Conservation (phyloP, 2,888 invertebrate species). For the Sclerodermus sp. region DNA sequence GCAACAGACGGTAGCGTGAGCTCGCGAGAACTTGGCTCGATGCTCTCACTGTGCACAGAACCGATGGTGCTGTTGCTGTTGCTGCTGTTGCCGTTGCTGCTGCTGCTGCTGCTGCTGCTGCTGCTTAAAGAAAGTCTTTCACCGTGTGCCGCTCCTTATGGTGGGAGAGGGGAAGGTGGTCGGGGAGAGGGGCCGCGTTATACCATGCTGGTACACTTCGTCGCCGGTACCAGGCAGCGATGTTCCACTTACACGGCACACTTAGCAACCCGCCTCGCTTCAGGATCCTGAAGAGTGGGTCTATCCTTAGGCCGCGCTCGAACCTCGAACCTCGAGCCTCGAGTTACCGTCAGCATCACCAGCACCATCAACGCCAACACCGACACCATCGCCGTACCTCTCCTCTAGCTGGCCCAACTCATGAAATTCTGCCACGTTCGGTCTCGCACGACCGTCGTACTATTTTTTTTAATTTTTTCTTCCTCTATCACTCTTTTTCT, state of each 20-base stretch:
- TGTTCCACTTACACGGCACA: conserved; percentile 57
- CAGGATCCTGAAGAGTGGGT: conserved; percentile 48
- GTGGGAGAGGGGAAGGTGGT: conserved; percentile 15
- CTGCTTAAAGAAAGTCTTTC: conserved; percentile 56
- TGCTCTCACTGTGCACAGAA: conserved; percentile 11
- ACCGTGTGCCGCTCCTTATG: conserved; percentile 32
- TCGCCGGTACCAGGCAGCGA: conserved; percentile 54
- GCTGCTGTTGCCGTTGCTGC: too few relatives aligned
- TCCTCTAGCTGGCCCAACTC: too few relatives aligned
- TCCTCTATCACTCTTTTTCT: neutral
- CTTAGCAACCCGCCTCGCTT: conserved; percentile 47
- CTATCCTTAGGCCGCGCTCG: conserved; percentile 31
- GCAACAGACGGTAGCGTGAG: conserved; percentile 23
- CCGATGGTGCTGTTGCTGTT: too few relatives aligned
- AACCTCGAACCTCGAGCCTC: too few relatives aligned
- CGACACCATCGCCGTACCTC: too few relatives aligned
- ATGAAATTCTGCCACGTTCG: too few relatives aligned
- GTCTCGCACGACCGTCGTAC: too few relatives aligned
- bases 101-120: too few relatives aligned
- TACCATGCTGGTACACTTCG: conserved; percentile 52
- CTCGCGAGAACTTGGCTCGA: neutral
- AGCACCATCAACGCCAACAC: too few relatives aligned
- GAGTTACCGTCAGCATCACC: too few relatives aligned
- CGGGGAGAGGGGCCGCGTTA: conserved; percentile 36
- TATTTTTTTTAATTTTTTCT: neutral